phyloP scores from a whole-genome alignment of 2,888 invertebrate genomes.

The Herminia tarsipennalis region DNA sequence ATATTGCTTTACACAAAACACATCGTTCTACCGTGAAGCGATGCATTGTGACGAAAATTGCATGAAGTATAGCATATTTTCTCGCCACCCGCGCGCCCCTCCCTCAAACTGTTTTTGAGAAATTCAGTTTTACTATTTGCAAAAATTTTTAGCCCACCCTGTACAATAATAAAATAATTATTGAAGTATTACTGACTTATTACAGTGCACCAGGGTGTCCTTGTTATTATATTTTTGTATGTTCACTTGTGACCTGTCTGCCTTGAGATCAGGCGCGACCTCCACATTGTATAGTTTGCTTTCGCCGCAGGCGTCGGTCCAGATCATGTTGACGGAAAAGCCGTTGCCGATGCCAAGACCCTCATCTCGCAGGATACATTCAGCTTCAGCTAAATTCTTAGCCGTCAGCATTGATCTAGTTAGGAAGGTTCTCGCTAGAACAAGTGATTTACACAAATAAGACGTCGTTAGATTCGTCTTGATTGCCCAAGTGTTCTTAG shows the following conservation, averaged over 20 bases:
- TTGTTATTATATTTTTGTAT: constrained; percentile 63
- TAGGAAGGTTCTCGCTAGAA: constrained; percentile 92
- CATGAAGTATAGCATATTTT: no score
- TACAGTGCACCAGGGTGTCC: constrained; percentile 90
- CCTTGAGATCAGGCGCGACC: constrained; percentile 87
- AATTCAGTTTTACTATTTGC: no score
- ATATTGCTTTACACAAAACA: no score
- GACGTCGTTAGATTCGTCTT: no score
- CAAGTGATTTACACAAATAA: no score
- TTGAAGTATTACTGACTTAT: constrained; percentile 86
- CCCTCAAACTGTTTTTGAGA: no score
- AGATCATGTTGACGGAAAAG: constrained; percentile 94
- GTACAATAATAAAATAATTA: no score
- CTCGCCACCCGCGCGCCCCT: no score
- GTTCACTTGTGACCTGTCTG: constrained; percentile 81
- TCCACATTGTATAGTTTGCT: constrained; percentile 92
- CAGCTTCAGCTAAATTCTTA: constrained; percentile 88
- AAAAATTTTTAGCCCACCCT: no score
- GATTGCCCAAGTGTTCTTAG: no score
- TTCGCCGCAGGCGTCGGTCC: constrained; percentile 88
- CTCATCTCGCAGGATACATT: constrained; percentile 89
- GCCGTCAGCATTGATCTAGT: constrained; percentile 91
- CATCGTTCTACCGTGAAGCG: no score
- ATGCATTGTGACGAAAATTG: no score
- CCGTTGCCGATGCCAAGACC: constrained; percentile 93